Evolutionary conservation across 2,888 invertebrate species (phyloP), one percentile per base, ranked within the genome.

Genomic region (Cryptus viduatorius): DNA sequence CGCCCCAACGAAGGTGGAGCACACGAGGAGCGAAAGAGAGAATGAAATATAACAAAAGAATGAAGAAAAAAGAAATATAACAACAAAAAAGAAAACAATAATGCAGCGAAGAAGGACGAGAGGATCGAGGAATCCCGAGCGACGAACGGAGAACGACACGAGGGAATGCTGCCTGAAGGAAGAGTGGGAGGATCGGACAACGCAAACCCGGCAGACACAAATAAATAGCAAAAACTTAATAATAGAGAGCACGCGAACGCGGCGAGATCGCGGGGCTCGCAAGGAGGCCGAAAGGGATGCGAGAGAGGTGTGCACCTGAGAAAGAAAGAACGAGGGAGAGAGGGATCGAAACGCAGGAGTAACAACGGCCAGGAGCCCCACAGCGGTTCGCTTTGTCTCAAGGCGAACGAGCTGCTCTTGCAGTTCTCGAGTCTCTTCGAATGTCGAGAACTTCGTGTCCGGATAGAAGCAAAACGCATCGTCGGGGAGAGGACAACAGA

Each of bases 141-240:
- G 19, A 12, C 42, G 61, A 61, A 61, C 44, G 50, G 44, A 10
- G 68, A 65, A 29, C 19, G 50, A 37, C 37, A 37, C 53, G 78
- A 77, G 72, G 16, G 48, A 48, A 24, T 14, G 64, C 68, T 67
- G 67, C 71, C 37, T 64, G 65, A 59, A 73, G 69, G 53, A 16
- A 59, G 72, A 82, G 79, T 83, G 82, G 82, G 83, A 84, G 82
- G 80, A 77, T 79, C 76, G 46, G 64, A 37, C 80, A 78, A 84
- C 80, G 87, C 89, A 84, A 86, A 89, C 88, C 82, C 83, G 82
- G 92, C 92, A 93, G 93, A 93, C 93, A 93, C 92, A 93, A 93
- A 93, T 93, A 93, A 93, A 93, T 93, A 90, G 92, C 91, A 91
- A 93, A 92, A 93, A 93, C 92, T 92, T 93, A 93, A 93, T 93